Base-by-base conservation (phyloP, 2,797 vertebrate genomes). In the Miichthys miiuy region DNA sequence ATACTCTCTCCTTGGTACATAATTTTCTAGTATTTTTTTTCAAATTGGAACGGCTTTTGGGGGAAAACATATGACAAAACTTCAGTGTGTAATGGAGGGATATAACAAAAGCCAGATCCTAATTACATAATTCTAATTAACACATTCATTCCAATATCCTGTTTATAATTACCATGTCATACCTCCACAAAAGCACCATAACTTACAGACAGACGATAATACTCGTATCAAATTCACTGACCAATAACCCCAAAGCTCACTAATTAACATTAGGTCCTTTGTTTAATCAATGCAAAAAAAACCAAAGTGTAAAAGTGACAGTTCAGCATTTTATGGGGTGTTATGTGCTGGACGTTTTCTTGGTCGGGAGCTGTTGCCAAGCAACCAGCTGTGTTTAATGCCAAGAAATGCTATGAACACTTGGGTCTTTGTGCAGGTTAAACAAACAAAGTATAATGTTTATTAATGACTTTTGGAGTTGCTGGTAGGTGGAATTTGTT, bases 1-100 rank as follows among this genome's bases (percentile, higher is more conserved):
- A 83, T 47, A n/a, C 42, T 68, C 41, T 70, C 41, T 71, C 64
- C 52, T 44, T 61, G 38, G 68, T 69, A 60, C 12, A 11, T 56
- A 44, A 30, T 65, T 62, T 18, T 25, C 14, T 17, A 68, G 27
- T 38, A 2, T 4, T 70, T 76, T 50, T 50, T 48, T 57, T 60
- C 50, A 73, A 52, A 44, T 66, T 56, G 14, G 47, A 21, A 62
- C 20, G 74, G 44, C 30, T 42, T 74, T 23, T 67, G 42, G 23
- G 34, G 34, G 34, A 2, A 38, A 70, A 12, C 50, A 50, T 1
- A 48, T 56, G 25, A 67, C 23, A 61, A 63, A 78, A 16, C 12
- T 27, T 10, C 16, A 30, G 13, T 21, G 23, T 70, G 13, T 44
- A 54, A 23, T 30, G 12, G 68, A 46, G 47, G 23, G 38, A 51